phyloP scores from a whole-genome alignment of 2,888 invertebrate species.

The Eupithecia tripunctaria region DNA sequence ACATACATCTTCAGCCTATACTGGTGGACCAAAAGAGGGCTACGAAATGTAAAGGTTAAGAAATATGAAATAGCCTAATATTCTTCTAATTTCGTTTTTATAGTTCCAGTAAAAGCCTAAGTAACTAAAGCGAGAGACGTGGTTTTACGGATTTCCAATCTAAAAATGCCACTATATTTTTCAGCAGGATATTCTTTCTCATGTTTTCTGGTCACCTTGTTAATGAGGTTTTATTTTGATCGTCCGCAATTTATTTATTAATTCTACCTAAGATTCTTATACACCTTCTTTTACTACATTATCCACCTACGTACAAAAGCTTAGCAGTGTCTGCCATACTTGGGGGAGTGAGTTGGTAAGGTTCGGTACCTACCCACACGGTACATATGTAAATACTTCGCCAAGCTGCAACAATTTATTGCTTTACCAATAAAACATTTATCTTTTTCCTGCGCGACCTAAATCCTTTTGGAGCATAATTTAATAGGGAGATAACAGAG shows the following conservation, averaged over 20 bases:
- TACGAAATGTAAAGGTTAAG: neutral
- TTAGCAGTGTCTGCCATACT: neutral
- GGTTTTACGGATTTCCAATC: neutral
- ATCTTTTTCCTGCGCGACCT: constrained; percentile 1
- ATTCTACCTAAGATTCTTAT: neutral
- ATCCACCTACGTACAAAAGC: neutral
- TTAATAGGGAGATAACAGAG: constrained; percentile 7
- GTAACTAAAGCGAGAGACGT: neutral
- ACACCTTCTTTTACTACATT: no score
- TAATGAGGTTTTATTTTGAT: neutral
- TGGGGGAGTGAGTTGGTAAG: neutral
- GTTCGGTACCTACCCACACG: neutral
- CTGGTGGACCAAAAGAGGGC: neutral
- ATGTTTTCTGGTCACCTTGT: neutral
- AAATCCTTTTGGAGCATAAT: neutral
- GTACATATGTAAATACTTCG: neutral
- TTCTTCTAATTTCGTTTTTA: neutral
- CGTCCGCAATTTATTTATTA: neutral
- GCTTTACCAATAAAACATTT: constrained; percentile 13
- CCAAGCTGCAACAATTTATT: neutral
- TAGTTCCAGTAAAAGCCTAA: neutral
- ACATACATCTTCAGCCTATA: neutral
- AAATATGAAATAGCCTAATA: neutral
- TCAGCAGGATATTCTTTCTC: neutral
- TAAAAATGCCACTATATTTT: neutral